These are phyloP conservation scores for Thereva nobilitata DNA, from an alignment of 2,888 invertebrate species.

Conservation along the genomic window DNA sequence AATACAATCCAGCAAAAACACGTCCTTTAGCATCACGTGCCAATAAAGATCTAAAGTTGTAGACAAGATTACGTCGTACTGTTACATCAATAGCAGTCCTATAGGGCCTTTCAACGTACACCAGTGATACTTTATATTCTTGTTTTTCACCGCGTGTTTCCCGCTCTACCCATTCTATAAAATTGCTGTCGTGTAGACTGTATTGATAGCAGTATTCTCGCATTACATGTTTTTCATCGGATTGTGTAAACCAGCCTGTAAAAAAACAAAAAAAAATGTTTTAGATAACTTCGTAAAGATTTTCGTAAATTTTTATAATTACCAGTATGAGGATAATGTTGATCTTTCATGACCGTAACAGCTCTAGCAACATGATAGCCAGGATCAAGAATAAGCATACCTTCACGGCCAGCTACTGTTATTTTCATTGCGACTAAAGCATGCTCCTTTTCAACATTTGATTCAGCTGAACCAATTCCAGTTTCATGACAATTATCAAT, in stretches of 20 bases:
- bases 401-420: slow-evolving; percentile 71
- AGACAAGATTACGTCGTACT: slow-evolving; percentile 85
- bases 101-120: slow-evolving; percentile 80
- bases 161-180: slow-evolving; percentile 84
- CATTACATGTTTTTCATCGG: slow-evolving; percentile 73
- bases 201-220: slow-evolving; percentile 84
- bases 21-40: slow-evolving; percentile 83
- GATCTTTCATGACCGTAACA: slow-evolving; percentile 85
- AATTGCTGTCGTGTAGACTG: slow-evolving; percentile 70
- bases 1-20: slow-evolving; percentile 82
- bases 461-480: slow-evolving; percentile 57
- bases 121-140: slow-evolving; percentile 70
- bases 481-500: slow-evolving; percentile 62
- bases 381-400: slow-evolving; percentile 83
- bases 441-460: slow-evolving; percentile 80
- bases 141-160: slow-evolving; percentile 70
- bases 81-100: slow-evolving; percentile 82
- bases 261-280: slow-evolving; percentile 9
- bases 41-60: slow-evolving; percentile 77
- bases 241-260: slow-evolving; percentile 81
- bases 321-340: slow-evolving; percentile 79
- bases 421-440: slow-evolving; percentile 79
- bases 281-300: background rate
- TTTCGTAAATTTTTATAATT: slow-evolving; percentile 24
- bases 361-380: slow-evolving; percentile 88